Evolutionary conservation across 2,113 vertebrate species (phyloP).

Genomic region (Phoxinus phoxinus): DNA sequence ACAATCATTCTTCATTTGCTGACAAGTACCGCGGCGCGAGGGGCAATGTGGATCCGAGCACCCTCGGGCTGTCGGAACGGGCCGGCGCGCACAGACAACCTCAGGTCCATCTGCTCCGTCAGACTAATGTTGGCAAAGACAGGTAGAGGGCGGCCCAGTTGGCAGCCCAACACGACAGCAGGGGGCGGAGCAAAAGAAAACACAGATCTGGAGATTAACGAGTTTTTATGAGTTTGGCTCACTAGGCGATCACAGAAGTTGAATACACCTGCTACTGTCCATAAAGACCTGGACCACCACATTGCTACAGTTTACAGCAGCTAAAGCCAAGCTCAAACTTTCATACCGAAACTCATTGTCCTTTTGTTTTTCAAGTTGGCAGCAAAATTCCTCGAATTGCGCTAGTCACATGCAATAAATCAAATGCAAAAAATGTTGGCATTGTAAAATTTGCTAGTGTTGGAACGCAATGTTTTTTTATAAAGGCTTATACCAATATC

Average conservation of each 20-base stretch:
- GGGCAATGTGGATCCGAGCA: neutral
- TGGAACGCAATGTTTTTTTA: neutral
- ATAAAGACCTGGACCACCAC: neutral
- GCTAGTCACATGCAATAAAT: neutral
- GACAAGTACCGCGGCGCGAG: neutral
- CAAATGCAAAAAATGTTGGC: neutral
- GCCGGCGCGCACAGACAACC: constrained; percentile 49
- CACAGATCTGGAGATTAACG: constrained; percentile 67
- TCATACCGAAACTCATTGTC: neutral
- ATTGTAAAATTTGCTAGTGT: neutral
- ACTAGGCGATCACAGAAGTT: constrained; percentile 17
- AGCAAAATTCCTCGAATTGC: neutral
- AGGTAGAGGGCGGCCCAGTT: constrained; percentile 62
- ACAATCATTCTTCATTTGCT: constrained; percentile 31
- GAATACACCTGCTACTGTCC: constrained; percentile 48
- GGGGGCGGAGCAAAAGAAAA: constrained; percentile 55
- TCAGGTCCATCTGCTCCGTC: constrained; percentile 50
- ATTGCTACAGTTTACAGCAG: neutral
- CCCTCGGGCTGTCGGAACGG: neutral
- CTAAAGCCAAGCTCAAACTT: neutral
- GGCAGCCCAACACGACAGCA: constrained; percentile 63
- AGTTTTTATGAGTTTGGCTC: constrained; percentile 53
- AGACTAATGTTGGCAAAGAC: constrained; percentile 65
- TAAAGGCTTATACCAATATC: neutral
- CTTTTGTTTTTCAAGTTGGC: neutral